Percentiles rank a stretch among this genome's conserved stretches.
Evolutionary conservation across 2,113 vertebrate genomes (phyloP).

Genomic region (Heliornis fulica): DNA sequence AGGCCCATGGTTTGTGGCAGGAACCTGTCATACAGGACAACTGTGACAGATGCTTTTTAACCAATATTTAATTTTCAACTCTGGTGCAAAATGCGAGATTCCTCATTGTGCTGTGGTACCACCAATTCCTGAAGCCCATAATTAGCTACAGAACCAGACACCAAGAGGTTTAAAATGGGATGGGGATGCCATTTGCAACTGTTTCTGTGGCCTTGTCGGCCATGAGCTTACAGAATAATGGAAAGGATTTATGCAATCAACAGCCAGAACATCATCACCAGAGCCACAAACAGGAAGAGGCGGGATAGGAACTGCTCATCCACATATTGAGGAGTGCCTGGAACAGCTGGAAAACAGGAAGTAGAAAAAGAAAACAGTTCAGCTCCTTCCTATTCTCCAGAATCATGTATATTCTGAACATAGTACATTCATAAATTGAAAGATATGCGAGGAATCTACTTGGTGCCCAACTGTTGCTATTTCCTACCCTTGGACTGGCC

Average conservation of each 20-base stretch:
- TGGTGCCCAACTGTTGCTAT: background rate
- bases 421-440: background rate
- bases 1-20: constrained; percentile 32
- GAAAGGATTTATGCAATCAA: constrained; percentile 85
- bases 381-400: background rate
- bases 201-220: constrained; percentile 46
- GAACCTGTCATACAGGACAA: constrained; percentile 18
- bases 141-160: constrained; percentile 59
- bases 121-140: constrained; percentile 43
- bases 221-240: constrained; percentile 12
- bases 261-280: constrained; percentile 99
- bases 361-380: constrained; percentile 16
- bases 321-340: constrained; percentile 93
- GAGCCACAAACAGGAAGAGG: constrained; percentile 96
- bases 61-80: constrained; percentile 59
- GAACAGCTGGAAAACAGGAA: constrained; percentile 82
- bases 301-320: constrained; percentile 98
- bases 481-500: background rate
- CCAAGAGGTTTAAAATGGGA: constrained; percentile 49
- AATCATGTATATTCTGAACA: background rate
- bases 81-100: constrained; percentile 49
- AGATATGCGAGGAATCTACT: background rate
- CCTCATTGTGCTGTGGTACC: constrained; percentile 44
- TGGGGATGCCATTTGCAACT: constrained; percentile 51
- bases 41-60: constrained; percentile 21